Percentiles rank a stretch among this genome's conserved stretches.
These are phyloP conservation scores for Biston stratarius DNA, from an alignment of 2,888 invertebrate species.

Conservation along the genomic window DNA sequence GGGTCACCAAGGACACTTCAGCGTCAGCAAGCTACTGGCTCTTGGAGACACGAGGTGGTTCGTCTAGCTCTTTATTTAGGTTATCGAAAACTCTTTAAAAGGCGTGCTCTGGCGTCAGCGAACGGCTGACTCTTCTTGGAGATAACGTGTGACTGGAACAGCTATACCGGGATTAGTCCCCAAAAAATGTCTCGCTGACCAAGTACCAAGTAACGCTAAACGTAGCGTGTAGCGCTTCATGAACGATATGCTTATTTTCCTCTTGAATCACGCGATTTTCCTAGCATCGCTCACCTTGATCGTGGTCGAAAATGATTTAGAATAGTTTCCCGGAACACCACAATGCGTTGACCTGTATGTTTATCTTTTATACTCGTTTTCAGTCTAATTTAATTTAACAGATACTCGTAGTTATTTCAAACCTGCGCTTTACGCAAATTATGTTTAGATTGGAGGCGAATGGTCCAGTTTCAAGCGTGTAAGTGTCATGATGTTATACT, in stretches of 20 bases:
- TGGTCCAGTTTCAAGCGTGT: slow-evolving; percentile 26
- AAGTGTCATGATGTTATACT: slow-evolving; percentile 12
- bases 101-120: no score
- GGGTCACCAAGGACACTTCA: no score
- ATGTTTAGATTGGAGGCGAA: slow-evolving; percentile 42
- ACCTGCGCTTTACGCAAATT: slow-evolving; percentile 39
- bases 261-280: slow-evolving; percentile 1
- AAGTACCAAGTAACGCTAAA: no score
- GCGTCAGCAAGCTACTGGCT: no score
- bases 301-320: slow-evolving; percentile 48
- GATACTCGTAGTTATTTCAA: slow-evolving; percentile 49
- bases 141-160: no score
- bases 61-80: no score
- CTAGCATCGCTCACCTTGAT: slow-evolving; percentile 43
- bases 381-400: slow-evolving; percentile 53
- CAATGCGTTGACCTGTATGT: slow-evolving; percentile 75
- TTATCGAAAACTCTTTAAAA: no score
- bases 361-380: slow-evolving; percentile 57
- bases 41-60: no score
- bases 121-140: no score
- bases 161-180: no score
- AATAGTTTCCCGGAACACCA: slow-evolving; percentile 61
- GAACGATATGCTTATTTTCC: neutral
- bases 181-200: no score
- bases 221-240: no score